Evolutionary conservation across 2,113 vertebrate genomes (phyloP).

Genomic region (Neoarius graeffei): DNA sequence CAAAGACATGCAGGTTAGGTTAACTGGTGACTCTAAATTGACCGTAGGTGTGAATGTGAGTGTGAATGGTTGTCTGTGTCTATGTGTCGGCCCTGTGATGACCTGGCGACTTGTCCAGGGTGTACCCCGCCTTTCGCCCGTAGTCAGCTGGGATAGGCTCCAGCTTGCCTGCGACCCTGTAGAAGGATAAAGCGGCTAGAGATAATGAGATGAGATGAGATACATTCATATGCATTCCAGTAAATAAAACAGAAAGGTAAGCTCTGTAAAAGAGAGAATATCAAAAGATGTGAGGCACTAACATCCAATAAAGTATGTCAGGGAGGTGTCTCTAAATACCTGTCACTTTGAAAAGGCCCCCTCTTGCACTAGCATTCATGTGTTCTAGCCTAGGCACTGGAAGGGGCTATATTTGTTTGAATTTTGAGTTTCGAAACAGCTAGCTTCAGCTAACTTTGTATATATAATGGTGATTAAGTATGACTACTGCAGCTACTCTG

Average conservation of each 20-base stretch:
- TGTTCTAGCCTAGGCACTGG: not conserved
- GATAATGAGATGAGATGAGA: too few relatives aligned
- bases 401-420: not conserved
- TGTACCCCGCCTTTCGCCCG: too few relatives aligned
- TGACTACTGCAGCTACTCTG: not conserved
- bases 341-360: not conserved
- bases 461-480: not conserved
- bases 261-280: not conserved
- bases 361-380: not conserved
- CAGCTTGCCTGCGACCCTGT: too few relatives aligned
- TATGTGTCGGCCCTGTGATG: too few relatives aligned
- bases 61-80: too few relatives aligned
- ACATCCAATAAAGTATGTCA: not conserved
- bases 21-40: too few relatives aligned
- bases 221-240: not conserved
- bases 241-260: not conserved
- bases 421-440: not conserved
- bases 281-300: not conserved
- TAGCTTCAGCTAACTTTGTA: not conserved
- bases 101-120: too few relatives aligned
- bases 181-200: too few relatives aligned
- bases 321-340: not conserved
- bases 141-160: too few relatives aligned
- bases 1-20: too few relatives aligned
- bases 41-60: too few relatives aligned